Evolutionary conservation across 2,797 vertebrate genomes (phyloP).

Genomic region (Yasuhikotakia modesta): DNA sequence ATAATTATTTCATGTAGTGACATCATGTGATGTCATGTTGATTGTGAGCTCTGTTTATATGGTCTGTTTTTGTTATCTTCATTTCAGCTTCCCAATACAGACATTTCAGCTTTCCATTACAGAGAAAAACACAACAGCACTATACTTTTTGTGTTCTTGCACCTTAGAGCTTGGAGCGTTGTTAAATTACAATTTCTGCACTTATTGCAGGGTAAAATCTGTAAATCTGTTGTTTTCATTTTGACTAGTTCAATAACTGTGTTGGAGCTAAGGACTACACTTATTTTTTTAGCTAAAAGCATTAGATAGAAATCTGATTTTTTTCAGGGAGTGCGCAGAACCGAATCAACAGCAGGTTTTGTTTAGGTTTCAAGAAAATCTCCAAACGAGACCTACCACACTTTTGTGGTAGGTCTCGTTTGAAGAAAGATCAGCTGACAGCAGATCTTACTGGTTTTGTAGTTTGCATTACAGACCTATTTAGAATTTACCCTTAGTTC

Average conservation of each 20-base stretch:
- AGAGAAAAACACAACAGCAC: not conserved
- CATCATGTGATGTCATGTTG: constrained; percentile 89
- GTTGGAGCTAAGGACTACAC: not conserved
- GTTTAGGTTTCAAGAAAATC: not conserved
- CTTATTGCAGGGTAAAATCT: no score
- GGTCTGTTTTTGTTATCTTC: not conserved
- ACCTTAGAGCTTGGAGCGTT: not conserved
- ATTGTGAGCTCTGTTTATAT: not conserved
- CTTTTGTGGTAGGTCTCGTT: no score
- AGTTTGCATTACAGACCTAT: not conserved
- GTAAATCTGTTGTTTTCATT: no score
- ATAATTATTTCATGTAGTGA: constrained; percentile 62
- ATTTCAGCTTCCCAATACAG: constrained; percentile 27
- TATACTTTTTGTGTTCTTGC: constrained; percentile 1
- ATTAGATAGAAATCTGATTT: not conserved
- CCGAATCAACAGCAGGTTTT: not conserved
- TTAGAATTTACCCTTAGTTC: constrained; percentile 11
- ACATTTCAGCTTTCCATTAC: no score
- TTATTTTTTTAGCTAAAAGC: not conserved
- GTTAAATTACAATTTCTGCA: no score
- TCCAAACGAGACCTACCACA: no score
- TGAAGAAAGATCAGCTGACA: no score
- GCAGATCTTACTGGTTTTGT: not conserved
- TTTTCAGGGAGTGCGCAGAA: not conserved
- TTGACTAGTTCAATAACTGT: no score